Conservation (phyloP, 2,113 vertebrate species). For the Montifringilla adamsi region DNA sequence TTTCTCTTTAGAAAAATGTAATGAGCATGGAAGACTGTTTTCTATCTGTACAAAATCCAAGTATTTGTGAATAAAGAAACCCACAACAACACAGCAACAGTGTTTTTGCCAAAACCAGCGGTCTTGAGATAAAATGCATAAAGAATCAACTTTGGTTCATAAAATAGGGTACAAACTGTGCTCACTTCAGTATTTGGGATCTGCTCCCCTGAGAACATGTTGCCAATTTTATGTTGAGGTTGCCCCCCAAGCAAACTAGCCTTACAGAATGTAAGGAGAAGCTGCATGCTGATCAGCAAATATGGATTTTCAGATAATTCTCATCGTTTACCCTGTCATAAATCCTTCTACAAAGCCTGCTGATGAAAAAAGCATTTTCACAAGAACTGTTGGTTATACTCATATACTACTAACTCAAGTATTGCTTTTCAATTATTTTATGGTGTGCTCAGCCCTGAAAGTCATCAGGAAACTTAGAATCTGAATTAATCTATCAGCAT, state of each 20-base stretch:
- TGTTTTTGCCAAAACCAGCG: background rate
- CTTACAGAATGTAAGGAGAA: background rate
- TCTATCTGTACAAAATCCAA: background rate
- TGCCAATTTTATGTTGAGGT: background rate
- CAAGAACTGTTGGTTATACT: background rate
- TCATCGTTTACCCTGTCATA: background rate
- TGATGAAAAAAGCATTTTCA: background rate
- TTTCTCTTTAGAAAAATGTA: background rate
- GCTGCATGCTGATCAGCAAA: background rate
- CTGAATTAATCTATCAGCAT: background rate
- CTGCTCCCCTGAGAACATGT: background rate
- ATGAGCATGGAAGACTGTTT: background rate
- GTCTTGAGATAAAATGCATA: background rate
- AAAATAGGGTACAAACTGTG: background rate
- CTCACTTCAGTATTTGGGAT: background rate
- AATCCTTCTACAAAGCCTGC: background rate
- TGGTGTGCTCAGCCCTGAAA: background rate
- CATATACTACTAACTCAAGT: background rate
- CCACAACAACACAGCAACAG: accelerated
- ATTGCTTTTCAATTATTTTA: background rate
- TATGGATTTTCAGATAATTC: background rate
- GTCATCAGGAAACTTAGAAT: background rate
- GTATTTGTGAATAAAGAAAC: background rate
- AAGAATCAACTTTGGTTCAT: background rate
- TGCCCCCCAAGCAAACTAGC: accelerated